Base-by-base conservation (phyloP, 2,113 vertebrate genomes). In the Ophiodon elongatus region DNA sequence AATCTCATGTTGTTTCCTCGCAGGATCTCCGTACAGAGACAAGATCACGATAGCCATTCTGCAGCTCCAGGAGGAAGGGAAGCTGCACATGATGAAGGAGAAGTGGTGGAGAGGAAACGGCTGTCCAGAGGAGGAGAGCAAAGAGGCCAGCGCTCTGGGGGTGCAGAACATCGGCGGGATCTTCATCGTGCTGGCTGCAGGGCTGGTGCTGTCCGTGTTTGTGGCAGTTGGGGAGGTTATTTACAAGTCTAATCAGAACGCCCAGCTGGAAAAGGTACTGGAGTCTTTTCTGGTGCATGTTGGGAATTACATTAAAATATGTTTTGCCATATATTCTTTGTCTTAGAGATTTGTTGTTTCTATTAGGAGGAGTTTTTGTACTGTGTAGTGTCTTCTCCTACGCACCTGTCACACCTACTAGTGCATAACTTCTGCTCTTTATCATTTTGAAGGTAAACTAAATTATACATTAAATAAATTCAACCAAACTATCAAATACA, bases 61-160 rank as follows among this genome's bases (percentile, higher is more conserved):
- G 86, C 98, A 99, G 94, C 95, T 99, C 65, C 98, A 99, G 90
- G 98, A 99, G 85, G 98, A 99, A 86, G 98, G 98, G 79, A 99
- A 99, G 88, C 96, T 99, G 77, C 98, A 99, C 89, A 99, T 99
- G 98, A 99, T 99, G 98, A 99, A 99, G 91, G 98, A 99, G 92
- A 99, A 99, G 86, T 99, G 98, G 98, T 99, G 98, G 98, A 75
- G 98, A 66, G 98, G 98, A 59, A 99, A 99, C 17, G 98, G 98
- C 45, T 99, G 98, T 76, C 98, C 98, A 0, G 98, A 99, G 89
- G 98, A 99, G 86, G 98, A 99, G 84, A 99, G 97, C 93, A 99
- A 99, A 88, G 98, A 99, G 91, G 98, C 98, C 85, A 99, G 98
- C 83, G 98, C 98, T 47, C 96, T 99, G 41, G 98, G 98, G 78